Conservation (phyloP, 2,797 vertebrate species). For the Karalla daura region DNA sequence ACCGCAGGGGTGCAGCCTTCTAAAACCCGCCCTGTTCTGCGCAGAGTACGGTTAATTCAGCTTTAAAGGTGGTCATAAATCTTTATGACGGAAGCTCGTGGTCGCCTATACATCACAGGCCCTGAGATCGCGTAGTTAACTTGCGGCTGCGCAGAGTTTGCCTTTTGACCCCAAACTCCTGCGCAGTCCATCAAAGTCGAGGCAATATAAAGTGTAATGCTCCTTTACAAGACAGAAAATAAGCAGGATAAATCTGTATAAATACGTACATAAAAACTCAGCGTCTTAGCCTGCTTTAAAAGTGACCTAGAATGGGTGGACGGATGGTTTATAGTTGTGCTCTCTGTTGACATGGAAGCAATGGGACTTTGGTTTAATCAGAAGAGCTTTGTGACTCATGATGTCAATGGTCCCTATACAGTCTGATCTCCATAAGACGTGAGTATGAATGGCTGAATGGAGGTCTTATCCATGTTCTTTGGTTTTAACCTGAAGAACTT, state of each 20-base stretch:
- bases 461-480: too few species aligned
- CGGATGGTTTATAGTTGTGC: neutral
- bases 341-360: too few species aligned
- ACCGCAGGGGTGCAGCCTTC: constrained; percentile 50
- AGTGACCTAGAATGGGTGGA: too few species aligned
- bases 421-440: too few species aligned
- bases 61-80: constrained; percentile 69
- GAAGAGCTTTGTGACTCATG: too few species aligned
- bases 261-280: neutral
- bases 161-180: constrained; percentile 49
- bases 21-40: constrained; percentile 53
- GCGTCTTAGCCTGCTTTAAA: too few species aligned
- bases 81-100: constrained; percentile 63
- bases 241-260: neutral
- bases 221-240: constrained; percentile 13
- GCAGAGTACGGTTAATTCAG: constrained; percentile 64
- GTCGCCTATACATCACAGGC: constrained; percentile 53
- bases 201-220: constrained; percentile 20
- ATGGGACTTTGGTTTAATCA: too few species aligned
- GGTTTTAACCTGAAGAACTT: too few species aligned
- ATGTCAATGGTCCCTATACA: too few species aligned
- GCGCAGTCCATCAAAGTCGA: constrained; percentile 34
- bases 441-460: too few species aligned
- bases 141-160: constrained; percentile 27
- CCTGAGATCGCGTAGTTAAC: constrained; percentile 55